phyloP scores from a whole-genome alignment of 2,888 invertebrate species.

The Pseudanteris insignis region DNA sequence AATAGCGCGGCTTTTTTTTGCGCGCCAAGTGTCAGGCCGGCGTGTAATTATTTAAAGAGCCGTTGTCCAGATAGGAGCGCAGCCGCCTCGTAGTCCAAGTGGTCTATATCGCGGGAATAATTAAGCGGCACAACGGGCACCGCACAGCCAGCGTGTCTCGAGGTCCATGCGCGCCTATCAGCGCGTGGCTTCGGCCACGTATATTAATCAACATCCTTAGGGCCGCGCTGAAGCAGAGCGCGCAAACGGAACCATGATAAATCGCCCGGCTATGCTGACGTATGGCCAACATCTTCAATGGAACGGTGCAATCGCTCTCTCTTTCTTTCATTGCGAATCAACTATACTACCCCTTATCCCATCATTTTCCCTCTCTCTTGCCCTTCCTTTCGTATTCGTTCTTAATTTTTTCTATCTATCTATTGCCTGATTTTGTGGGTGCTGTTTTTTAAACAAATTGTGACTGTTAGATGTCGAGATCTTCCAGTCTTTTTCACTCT shows the following conservation, averaged over 20 bases:
- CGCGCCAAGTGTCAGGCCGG: constrained; percentile 1
- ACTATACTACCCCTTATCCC: too few relatives aligned
- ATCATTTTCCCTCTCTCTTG: constrained; percentile 2
- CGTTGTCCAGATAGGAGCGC: constrained; percentile 27
- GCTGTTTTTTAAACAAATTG: too few relatives aligned
- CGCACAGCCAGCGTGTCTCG: constrained; percentile 52
- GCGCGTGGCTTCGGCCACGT: constrained; percentile 46
- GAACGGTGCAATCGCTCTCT: constrained; percentile 38
- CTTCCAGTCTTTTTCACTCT: too few relatives aligned
- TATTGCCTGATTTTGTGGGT: too few relatives aligned
- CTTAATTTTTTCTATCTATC: too few relatives aligned
- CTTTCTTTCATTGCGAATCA: too few relatives aligned
- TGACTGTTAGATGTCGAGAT: too few relatives aligned
- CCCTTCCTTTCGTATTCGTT: constrained; percentile 14
- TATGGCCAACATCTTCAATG: constrained; percentile 47
- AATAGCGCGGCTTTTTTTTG: constrained; percentile 2
- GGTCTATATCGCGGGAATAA: constrained; percentile 50
- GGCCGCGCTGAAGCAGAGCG: constrained; percentile 41
- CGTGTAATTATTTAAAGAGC: constrained; percentile 32
- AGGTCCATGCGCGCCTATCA: constrained; percentile 48
- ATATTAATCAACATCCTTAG: constrained; percentile 56
- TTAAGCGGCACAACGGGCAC: constrained; percentile 50
- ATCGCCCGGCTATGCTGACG: constrained; percentile 47
- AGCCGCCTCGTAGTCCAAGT: too few relatives aligned
- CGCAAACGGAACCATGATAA: constrained; percentile 52